These are phyloP conservation scores for Sus scrofa DNA, from an alignment of 2,113 vertebrate species.

Conservation along the genomic window DNA sequence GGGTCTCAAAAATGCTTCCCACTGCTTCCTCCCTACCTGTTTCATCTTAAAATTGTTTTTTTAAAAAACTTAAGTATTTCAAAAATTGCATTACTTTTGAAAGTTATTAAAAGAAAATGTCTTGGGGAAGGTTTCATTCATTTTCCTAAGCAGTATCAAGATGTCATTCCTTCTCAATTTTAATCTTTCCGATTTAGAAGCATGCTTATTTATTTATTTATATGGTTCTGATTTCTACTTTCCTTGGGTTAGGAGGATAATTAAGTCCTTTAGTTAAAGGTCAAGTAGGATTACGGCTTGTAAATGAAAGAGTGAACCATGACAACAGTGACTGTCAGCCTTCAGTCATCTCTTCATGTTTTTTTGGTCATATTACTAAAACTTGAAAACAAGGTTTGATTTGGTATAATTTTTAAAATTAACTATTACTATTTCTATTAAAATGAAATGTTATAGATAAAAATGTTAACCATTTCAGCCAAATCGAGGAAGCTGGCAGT, in stretches of 20 bases:
- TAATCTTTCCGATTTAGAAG: conserved; percentile 10
- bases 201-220: conserved; percentile 57
- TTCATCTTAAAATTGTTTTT: conserved; percentile 53
- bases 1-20: not conserved
- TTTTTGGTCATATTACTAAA: not conserved
- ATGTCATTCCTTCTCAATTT: conserved; percentile 35
- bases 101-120: conserved; percentile 48
- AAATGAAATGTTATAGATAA: conserved; percentile 53
- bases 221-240: conserved; percentile 31
- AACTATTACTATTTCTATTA: conserved; percentile 41
- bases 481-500: not conserved
- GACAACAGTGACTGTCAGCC: not conserved
- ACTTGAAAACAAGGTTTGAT: conserved; percentile 23
- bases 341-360: not conserved
- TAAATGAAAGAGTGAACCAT: conserved; percentile 28
- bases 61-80: conserved; percentile 46
- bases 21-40: not conserved
- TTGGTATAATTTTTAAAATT: not conserved
- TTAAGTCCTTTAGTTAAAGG: conserved; percentile 41
- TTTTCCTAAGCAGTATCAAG: conserved; percentile 27
- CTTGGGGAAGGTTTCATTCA: conserved; percentile 41
- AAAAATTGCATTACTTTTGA: conserved; percentile 36
- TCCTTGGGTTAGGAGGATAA: not conserved
- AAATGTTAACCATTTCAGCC: not conserved
- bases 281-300: not conserved